These are phyloP conservation scores for Andrena hattorfiana DNA, from an alignment of 2,888 invertebrate species.

Conservation along the genomic window DNA sequence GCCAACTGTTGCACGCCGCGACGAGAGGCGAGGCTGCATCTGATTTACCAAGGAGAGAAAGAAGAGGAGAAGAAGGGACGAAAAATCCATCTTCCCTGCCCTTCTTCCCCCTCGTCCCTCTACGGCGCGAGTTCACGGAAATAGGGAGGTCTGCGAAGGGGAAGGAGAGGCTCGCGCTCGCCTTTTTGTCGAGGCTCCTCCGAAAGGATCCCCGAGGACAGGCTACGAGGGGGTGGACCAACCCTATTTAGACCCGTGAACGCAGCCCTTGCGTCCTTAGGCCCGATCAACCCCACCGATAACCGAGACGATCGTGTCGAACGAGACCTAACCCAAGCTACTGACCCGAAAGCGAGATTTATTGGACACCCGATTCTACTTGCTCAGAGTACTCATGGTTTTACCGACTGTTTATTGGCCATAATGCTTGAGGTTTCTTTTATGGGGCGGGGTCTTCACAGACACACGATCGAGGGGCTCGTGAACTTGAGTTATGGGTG, in stretches of 20 bases:
- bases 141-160: neutral
- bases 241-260: constrained; percentile 36
- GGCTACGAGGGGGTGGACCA: constrained; percentile 26
- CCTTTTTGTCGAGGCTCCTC: constrained; percentile 43
- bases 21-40: constrained; percentile 74
- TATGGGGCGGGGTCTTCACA: neutral
- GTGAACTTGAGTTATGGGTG: neutral
- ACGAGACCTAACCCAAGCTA: constrained; percentile 19
- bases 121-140: constrained; percentile 2
- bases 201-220: constrained; percentile 44
- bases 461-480: too few species aligned
- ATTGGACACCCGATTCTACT: constrained; percentile 6
- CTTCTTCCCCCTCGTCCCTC: constrained; percentile 13
- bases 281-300: constrained; percentile 60
- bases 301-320: constrained; percentile 37
- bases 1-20: constrained; percentile 82
- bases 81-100: constrained; percentile 61
- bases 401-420: constrained; percentile 34
- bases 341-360: constrained; percentile 39
- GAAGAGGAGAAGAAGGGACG: constrained; percentile 57
- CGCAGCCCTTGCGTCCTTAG: constrained; percentile 51
- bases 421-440: constrained; percentile 4
- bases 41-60: constrained; percentile 78
- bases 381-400: constrained; percentile 2
- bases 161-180: constrained; percentile 35